Base-by-base conservation (phyloP, 92 coral and sea anemone species). In the Parazoanthus swiftii region DNA sequence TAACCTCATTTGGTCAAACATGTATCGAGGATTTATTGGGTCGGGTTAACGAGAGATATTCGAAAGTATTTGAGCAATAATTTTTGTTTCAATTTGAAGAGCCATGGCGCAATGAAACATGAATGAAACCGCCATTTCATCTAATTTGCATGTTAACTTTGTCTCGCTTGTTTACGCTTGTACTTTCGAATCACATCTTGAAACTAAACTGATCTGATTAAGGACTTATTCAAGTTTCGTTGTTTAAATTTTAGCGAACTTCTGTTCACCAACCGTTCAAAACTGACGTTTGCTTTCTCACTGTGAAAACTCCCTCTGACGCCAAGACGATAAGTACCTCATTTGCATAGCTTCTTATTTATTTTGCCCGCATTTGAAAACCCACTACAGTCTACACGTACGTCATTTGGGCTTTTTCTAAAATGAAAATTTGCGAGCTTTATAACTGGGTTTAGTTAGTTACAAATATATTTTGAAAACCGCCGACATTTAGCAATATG, bases 141-240 rank as follows among this genome's bases (percentile, higher is more conserved):
- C 87, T 84, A 26, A 84, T 84, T 84, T 84, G 87, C 87, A 84
- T 84, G 87, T 84, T 84, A 84, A 84, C 87, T 84, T 84, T 43
- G 23, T 84, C 87, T 84, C 87, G 87, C 87, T 84, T 70, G 87
- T 72, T 70, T 51, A 29, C 11, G 78, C 75, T 33, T 26, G 42
- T 33, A 84, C 29, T 43, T 84, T 71, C 79, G 63, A 71, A 33
- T 72, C 14, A 73, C 44, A 13, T 63, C 63, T 84, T 72, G 46
- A 84, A 84, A 50, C 68, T 25, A 29, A 6, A n/a, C 72, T 73
- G 75, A 72, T 83, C n/a, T 46, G 16, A 71, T 84, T 26, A 70
- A 84, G 66, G 65, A 71, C 48, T 14, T 44, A 23, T 72, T 84
- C 51, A 71, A 72, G 70, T 84, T 84, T 84, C n/a, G 65, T 35